Base-by-base conservation (phyloP, 2,797 vertebrate genomes). In the Sebastolobus altivelis region DNA sequence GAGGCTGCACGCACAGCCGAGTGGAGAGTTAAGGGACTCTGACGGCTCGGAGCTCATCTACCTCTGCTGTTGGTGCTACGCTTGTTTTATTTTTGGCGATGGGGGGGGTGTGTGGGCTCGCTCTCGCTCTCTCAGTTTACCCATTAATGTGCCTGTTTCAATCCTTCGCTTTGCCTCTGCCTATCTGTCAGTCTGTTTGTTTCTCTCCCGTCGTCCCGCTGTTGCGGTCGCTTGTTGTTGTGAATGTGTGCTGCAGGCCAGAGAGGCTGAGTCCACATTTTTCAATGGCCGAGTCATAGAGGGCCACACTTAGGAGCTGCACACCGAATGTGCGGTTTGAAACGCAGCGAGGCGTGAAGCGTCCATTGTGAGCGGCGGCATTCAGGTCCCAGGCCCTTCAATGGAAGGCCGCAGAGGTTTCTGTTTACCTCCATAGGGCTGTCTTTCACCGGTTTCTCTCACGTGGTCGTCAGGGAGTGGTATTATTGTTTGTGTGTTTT, bases 261-360 rank as follows among this genome's bases (percentile, higher is more conserved):
- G 63, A 84, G 79, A 86, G 88, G 93, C 92, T 95, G 95, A 94
- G 89, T 91, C 85, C 76, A 92, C 89, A 89, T 75, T 94, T 94
- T 94, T 92, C 75, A 88, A 83, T 82, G 77, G 76, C 60, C 65
- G 65, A 83, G 65, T 93, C 80, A 89, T 49, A 85, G 82, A 91
- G 79, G 83, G 84, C 86, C 90, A 88, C 83, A 84, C 80, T 77
- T 67, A 81, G 88, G 81, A 90, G 84, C 86, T 74, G 88, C 72
- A 60, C 81, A 85, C 87, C 79, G 88, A 90, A 89, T 90, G 54
- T 80, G 79, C 58, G 14, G 88, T 91, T 93, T 93, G 77, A 89
- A 92, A 87, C 84, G 82, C 92, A 90, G 84, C 65, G 87, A 93
- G 87, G 92, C 89, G 79, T 94, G 92, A 93, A 92, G 81, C 74